phyloP scores from a whole-genome alignment of 2,888 invertebrate genomes.

The Andricus quercusramuli region DNA sequence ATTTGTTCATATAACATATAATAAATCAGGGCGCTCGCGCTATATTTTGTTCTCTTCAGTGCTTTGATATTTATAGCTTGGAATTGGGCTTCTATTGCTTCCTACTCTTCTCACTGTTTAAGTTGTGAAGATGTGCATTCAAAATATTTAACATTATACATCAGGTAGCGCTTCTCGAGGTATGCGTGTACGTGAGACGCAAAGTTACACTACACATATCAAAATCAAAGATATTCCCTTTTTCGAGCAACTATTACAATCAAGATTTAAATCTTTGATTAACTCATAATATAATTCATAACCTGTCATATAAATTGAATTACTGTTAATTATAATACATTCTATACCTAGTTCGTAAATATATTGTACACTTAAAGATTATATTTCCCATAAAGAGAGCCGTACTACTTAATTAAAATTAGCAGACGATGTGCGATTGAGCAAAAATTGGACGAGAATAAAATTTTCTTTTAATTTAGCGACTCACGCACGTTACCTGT shows the following conservation, averaged over 20 bases:
- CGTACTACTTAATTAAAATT: background rate
- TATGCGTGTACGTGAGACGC: constrained; percentile 27
- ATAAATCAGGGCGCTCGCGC: background rate
- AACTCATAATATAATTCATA: background rate
- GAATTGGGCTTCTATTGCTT: background rate
- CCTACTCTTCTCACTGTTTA: background rate
- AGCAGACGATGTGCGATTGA: background rate
- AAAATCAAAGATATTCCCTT: background rate
- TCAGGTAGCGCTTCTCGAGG: constrained; percentile 35
- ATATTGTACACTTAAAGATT: background rate
- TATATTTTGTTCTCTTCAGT: background rate
- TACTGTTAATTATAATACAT: background rate
- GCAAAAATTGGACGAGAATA: background rate
- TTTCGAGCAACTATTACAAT: background rate
- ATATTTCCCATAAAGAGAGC: background rate
- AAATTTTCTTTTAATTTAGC: background rate
- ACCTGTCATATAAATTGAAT: background rate
- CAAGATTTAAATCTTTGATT: background rate
- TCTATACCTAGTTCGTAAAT: background rate
- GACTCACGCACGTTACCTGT: constrained; percentile 20
- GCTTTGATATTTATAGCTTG: background rate
- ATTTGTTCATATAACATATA: background rate
- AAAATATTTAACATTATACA: constrained; percentile 33
- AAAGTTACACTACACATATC: background rate
- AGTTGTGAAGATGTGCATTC: constrained; percentile 13